These are phyloP conservation scores for Gallinago undulata DNA, from an alignment of 2,113 vertebrate genomes.

Conservation along the genomic window DNA sequence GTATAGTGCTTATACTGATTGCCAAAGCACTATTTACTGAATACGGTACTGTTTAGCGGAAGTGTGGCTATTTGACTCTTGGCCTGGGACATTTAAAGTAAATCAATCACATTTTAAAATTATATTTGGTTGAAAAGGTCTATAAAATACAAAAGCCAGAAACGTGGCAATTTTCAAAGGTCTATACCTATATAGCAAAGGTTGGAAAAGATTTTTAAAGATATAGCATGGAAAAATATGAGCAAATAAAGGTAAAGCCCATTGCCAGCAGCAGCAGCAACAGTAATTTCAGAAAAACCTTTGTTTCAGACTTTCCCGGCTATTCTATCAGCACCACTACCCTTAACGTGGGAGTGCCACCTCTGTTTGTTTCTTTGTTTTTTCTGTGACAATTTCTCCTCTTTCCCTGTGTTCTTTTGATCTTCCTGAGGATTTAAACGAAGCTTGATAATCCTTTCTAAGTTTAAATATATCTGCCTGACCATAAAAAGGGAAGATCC, in stretches of 20 bases:
- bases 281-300: background rate
- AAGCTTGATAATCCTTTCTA: background rate
- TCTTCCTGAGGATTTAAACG: background rate
- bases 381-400: background rate
- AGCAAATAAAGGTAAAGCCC: background rate
- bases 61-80: background rate
- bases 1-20: background rate
- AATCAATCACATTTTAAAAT: background rate
- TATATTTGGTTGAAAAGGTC: background rate
- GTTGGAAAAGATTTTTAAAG: background rate
- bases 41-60: background rate
- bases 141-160: background rate
- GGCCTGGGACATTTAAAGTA: background rate
- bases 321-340: background rate
- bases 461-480: background rate
- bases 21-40: background rate
- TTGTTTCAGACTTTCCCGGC: background rate
- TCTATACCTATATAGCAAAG: background rate
- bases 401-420: background rate
- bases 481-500: background rate
- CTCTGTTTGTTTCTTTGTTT: background rate
- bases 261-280: background rate
- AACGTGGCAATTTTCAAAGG: background rate
- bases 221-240: background rate
- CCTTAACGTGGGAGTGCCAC: background rate